Evolutionary conservation across 92 coral and sea anemone genomes (phyloP).

Genomic region (Epizoanthus ramosus): DNA sequence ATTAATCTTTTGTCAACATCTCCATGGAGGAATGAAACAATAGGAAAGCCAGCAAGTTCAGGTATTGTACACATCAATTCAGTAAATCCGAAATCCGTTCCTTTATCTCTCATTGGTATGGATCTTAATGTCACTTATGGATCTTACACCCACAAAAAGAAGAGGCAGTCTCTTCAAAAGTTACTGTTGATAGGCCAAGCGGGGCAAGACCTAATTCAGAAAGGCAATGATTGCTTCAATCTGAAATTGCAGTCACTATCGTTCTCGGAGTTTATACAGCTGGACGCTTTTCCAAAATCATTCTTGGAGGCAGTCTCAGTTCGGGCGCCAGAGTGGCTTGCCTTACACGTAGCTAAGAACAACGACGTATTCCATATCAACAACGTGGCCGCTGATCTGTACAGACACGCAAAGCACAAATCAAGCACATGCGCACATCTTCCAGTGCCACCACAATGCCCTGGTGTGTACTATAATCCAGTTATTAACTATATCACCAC

Average conservation of each 20-base stretch:
- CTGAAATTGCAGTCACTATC: neutral
- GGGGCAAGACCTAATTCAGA: neutral
- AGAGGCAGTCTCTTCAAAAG: slow-evolving; percentile 4
- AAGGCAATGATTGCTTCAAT: neutral
- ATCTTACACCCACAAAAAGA: neutral
- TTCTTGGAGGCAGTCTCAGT: slow-evolving; percentile 39
- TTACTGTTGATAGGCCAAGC: neutral
- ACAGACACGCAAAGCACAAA: neutral
- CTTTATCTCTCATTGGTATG: slow-evolving; percentile 48
- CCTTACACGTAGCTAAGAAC: neutral
- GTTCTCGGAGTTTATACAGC: slow-evolving; percentile 43
- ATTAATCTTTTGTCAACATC: slow-evolving; percentile 41
- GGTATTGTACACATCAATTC: slow-evolving; percentile 50
- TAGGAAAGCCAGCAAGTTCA: slow-evolving; percentile 28
- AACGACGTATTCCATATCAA: slow-evolving; percentile 47
- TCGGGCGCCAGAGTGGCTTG: slow-evolving; percentile 50
- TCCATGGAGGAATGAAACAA: slow-evolving; percentile 34
- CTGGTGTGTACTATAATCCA: slow-evolving; percentile 41
- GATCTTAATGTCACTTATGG: neutral
- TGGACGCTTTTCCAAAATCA: slow-evolving; percentile 41
- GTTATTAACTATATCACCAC: slow-evolving; percentile 17
- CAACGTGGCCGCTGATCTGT: slow-evolving; percentile 39
- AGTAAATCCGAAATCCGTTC: slow-evolving; percentile 5
- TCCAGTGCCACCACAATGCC: slow-evolving; percentile 9
- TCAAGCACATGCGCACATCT: slow-evolving; percentile 41